Evolutionary conservation across 2,797 vertebrate genomes (phyloP).

Genomic region (Microchirus variegatus): DNA sequence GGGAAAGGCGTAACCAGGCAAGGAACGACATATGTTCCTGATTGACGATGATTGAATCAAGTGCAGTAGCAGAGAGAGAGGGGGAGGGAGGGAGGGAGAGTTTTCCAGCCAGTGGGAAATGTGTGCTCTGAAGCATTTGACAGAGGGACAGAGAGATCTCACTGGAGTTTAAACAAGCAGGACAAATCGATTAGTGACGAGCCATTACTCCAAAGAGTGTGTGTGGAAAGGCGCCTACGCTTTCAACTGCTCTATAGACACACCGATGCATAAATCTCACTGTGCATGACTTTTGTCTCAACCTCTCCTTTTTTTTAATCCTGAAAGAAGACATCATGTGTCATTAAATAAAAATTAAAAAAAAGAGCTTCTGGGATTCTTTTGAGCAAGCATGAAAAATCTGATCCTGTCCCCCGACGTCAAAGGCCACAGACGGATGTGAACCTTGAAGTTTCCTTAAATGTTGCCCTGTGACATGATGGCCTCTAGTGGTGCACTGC

Average conservation of each 20-base stretch:
- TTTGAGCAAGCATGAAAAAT: conserved; percentile 35
- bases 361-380: conserved; percentile 37
- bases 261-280: conserved; percentile 42
- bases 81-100: background rate
- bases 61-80: conserved; percentile 57
- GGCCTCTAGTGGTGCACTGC: conserved; percentile 87
- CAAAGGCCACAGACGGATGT: conserved; percentile 34
- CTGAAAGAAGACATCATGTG: conserved; percentile 28
- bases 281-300: conserved; percentile 13
- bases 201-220: conserved; percentile 58
- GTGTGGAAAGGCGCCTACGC: conserved; percentile 22
- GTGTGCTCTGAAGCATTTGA: conserved; percentile 57
- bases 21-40: conserved; percentile 67
- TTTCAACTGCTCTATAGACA: conserved; percentile 32
- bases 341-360: conserved; percentile 56
- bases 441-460: conserved; percentile 54
- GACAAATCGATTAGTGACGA: conserved; percentile 74
- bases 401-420: conserved; percentile 37
- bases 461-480: conserved; percentile 78
- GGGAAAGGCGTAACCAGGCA: conserved; percentile 9
- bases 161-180: conserved; percentile 55
- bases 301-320: conserved; percentile 30
- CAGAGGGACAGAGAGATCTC: conserved; percentile 54
- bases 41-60: conserved; percentile 74
- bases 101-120: conserved; percentile 53